A percentile compares a stretch with the other conserved stretches of the same genome.
Conservation (phyloP, 2,888 invertebrate species). For the Lasioglossum malachurum region DNA sequence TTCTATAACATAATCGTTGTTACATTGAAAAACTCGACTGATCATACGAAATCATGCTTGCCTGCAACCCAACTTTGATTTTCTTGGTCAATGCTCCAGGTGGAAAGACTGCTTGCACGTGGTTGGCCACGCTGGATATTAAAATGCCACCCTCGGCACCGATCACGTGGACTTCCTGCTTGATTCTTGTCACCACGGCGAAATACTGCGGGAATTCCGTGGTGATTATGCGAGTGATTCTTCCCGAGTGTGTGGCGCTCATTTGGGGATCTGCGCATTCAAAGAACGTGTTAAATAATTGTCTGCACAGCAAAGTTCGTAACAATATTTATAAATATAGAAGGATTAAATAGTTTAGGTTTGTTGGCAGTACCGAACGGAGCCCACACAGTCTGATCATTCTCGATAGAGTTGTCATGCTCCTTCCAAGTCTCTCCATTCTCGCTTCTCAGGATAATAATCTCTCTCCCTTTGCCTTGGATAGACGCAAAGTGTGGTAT, state of each 20-base stretch:
- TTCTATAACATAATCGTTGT: background rate
- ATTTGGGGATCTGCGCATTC: slow-evolving; percentile 79
- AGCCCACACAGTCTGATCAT: slow-evolving; percentile 87
- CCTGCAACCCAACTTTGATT: slow-evolving; percentile 98
- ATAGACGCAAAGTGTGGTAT: slow-evolving; percentile 99
- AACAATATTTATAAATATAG: background rate
- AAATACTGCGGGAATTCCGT: slow-evolving; percentile 99
- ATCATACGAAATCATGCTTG: slow-evolving; percentile 78
- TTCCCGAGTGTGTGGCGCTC: slow-evolving; percentile 86
- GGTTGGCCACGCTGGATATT: slow-evolving; percentile 93
- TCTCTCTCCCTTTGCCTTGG: slow-evolving; percentile 97
- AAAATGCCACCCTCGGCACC: slow-evolving; percentile 99
- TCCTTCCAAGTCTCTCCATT: slow-evolving; percentile 99
- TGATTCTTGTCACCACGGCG: slow-evolving; percentile 96
- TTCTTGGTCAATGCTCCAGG: slow-evolving; percentile 99
- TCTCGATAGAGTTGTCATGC: slow-evolving; percentile 89
- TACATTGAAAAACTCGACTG: background rate
- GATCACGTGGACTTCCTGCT: slow-evolving; percentile 98
- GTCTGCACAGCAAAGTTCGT: too few relatives aligned
- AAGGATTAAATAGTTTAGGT: background rate
- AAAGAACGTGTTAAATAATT: too few relatives aligned
- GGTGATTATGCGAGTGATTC: slow-evolving; percentile 97
- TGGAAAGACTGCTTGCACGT: slow-evolving; percentile 94
- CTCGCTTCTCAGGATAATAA: slow-evolving; percentile 97
- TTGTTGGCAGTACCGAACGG: slow-evolving; percentile 88